phyloP scores from a whole-genome alignment of 1,140 invertebrate species.

The Caerostris extrusa region DNA sequence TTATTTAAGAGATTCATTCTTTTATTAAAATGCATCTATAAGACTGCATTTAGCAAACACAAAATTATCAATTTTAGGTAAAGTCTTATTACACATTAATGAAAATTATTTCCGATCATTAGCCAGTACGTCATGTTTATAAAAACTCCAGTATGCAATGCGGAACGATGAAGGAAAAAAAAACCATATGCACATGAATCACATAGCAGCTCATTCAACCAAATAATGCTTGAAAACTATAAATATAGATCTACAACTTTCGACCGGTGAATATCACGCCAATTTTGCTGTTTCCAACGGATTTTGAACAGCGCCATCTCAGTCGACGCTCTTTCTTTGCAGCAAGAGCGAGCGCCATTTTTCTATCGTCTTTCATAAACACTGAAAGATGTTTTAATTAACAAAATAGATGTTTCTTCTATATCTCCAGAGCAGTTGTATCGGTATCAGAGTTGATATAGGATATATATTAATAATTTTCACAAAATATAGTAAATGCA shows the following conservation, averaged over 20 bases:
- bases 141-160: too few relatives aligned
- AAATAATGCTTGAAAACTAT: not conserved
- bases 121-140: too few relatives aligned
- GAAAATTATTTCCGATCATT: too few relatives aligned
- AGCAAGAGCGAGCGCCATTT: constrained; percentile 68
- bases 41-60: too few relatives aligned
- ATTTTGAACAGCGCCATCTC: constrained; percentile 72
- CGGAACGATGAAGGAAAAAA: too few relatives aligned
- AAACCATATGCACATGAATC: not conserved
- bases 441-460: not conserved
- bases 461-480: not conserved
- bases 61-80: too few relatives aligned
- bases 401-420: not conserved
- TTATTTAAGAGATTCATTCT: too few relatives aligned
- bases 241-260: not conserved
- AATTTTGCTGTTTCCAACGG: constrained; percentile 70
- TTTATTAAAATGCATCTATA: too few relatives aligned
- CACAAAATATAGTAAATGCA: not conserved
- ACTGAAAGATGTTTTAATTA: not conserved
- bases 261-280: constrained; percentile 52
- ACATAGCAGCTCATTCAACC: not conserved
- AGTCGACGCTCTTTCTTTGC: constrained; percentile 23
- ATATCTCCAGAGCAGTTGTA: not conserved
- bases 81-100: too few relatives aligned
- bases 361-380: not conserved